Conservation (phyloP, 1,140 invertebrate species). For the Riptortus pedestris region DNA sequence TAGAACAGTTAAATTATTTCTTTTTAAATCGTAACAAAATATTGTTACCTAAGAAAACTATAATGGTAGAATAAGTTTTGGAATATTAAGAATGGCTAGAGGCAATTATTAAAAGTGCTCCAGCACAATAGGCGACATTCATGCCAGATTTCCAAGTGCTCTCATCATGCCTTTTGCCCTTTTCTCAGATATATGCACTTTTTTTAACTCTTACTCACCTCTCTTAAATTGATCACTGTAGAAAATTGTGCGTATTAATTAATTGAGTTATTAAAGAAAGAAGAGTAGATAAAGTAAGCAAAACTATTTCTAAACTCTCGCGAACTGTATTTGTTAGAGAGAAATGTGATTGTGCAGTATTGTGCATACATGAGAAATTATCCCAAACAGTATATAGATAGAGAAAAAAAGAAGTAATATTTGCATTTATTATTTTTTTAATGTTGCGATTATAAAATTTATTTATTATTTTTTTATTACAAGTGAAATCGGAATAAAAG, state of each 20-base stretch:
- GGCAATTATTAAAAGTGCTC: too few relatives aligned
- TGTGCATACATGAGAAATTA: constrained; percentile 1
- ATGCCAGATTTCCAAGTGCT: too few relatives aligned
- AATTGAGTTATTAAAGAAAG: not conserved
- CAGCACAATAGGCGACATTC: too few relatives aligned
- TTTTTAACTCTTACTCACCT: constrained; percentile 3
- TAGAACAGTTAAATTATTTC: too few relatives aligned
- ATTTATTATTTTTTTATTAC: too few relatives aligned
- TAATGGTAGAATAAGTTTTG: too few relatives aligned
- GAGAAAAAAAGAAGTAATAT: not conserved
- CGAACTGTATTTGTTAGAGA: not conserved
- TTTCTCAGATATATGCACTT: not conserved
- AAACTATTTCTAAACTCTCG: not conserved
- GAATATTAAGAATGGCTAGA: too few relatives aligned
- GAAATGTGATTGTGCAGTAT: constrained; percentile 3
- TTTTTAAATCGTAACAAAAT: too few relatives aligned
- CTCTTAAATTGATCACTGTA: not conserved
- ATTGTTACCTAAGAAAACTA: too few relatives aligned
- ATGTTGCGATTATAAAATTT: not conserved
- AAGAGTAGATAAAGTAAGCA: not conserved
- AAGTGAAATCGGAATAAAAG: not conserved
- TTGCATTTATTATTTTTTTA: not conserved
- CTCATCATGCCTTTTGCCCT: too few relatives aligned
- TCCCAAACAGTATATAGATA: not conserved
- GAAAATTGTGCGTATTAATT: not conserved